phyloP scores from a whole-genome alignment of 2,113 vertebrate species.

The cat (Felis catus) region F.catus_Fca126_mat1.0 CM031420.1:154431501-154432000 shows the following conservation, averaged over 20 bases:
- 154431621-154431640: background rate
- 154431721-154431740: slow-evolving; percentile 36
- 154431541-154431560: slow-evolving; percentile 27
- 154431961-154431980: background rate
- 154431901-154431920: background rate
- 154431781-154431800: background rate
- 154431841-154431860: background rate
- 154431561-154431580: slow-evolving; percentile 55
- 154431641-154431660: background rate
- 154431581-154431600: slow-evolving; percentile 65
- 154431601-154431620: slow-evolving; percentile 17
- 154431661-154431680: background rate
- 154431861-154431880: background rate
- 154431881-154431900: background rate
- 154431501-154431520: slow-evolving; percentile 62
- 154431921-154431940: background rate
- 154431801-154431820: background rate
- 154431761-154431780: slow-evolving; percentile 52
- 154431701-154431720: slow-evolving; percentile 15
- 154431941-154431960: background rate
- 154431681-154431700: background rate
- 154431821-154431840: background rate
- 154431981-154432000: background rate
- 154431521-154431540: slow-evolving; percentile 63
- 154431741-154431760: slow-evolving; percentile 55